Evolutionary conservation across 2,113 vertebrate genomes (phyloP).

Genomic region (Oophaga pumilio): DNA sequence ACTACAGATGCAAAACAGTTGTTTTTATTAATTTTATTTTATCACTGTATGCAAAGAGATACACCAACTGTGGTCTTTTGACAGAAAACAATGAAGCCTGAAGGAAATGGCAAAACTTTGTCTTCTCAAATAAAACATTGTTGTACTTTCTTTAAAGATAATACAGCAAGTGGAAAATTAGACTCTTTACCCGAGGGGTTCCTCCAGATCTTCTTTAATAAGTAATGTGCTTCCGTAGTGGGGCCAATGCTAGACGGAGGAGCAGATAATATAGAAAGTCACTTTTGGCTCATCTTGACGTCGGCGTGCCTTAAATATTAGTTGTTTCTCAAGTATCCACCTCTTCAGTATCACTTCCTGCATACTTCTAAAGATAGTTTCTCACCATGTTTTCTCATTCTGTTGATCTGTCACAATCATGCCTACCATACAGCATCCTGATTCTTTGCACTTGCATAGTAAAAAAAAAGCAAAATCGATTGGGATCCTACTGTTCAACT

Average conservation of each 20-base stretch:
- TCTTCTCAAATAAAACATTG: background rate
- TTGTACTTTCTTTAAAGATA: background rate
- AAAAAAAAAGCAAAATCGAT: too few species aligned
- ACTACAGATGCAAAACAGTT: background rate
- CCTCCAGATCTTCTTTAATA: background rate
- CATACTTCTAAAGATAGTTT: background rate
- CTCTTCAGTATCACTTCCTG: background rate
- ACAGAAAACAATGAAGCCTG: background rate
- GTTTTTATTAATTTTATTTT: background rate
- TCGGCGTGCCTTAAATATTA: background rate
- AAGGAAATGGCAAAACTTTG: background rate
- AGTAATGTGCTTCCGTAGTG: background rate
- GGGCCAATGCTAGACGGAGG: background rate
- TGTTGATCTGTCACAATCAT: too few species aligned
- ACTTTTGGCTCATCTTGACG: background rate
- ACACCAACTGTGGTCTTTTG: background rate
- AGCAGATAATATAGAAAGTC: background rate
- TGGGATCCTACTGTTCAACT: too few species aligned
- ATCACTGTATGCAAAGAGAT: background rate
- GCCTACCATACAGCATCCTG: too few species aligned
- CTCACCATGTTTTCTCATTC: too few species aligned
- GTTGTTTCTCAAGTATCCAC: background rate
- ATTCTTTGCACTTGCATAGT: too few species aligned
- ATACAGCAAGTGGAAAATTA: background rate
- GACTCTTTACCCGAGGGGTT: background rate